These are phyloP conservation scores for Nyctibius grandis DNA, from an alignment of 2,797 vertebrate genomes.

Conservation along the genomic window DNA sequence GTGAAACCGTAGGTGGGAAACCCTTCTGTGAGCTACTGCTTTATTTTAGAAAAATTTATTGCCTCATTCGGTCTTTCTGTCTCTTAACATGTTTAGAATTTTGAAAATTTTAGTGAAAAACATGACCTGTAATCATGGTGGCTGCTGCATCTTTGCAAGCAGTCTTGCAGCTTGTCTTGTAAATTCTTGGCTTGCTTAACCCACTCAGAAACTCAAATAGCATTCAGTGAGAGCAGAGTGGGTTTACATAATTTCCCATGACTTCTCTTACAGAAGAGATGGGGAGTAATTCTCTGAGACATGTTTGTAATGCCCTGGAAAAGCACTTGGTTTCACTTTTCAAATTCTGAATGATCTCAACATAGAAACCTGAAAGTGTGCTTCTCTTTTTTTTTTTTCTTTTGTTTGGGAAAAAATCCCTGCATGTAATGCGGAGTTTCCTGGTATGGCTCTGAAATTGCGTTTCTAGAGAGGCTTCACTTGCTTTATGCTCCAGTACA, in stretches of 20 bases:
- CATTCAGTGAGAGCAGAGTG: neutral
- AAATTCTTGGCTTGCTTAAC: slow-evolving; percentile 13
- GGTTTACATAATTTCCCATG: neutral
- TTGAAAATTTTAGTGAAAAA: neutral
- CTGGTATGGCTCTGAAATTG: neutral
- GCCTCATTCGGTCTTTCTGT: neutral
- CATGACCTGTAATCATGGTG: neutral
- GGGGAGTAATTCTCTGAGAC: neutral
- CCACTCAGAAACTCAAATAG: neutral
- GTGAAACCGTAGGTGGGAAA: neutral
- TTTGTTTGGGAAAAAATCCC: neutral
- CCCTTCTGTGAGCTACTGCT: neutral
- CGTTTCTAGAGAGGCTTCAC: neutral
- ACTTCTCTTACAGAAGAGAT: neutral
- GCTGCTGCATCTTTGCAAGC: neutral
- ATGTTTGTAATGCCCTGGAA: neutral
- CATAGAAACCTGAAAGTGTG: neutral
- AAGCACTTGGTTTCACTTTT: slow-evolving; percentile 8
- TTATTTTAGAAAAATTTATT: neutral
- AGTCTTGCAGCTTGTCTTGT: neutral
- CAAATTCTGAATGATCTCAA: neutral
- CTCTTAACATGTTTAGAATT: neutral
- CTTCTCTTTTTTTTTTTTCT: too few species aligned
- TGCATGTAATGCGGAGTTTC: neutral
- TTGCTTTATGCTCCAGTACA: neutral